A percentile compares a stretch with the other conserved stretches of the same genome.
These are phyloP conservation scores for Sarcophaga caerulescens DNA, from an alignment of 2,888 invertebrate species.

Conservation along the genomic window DNA sequence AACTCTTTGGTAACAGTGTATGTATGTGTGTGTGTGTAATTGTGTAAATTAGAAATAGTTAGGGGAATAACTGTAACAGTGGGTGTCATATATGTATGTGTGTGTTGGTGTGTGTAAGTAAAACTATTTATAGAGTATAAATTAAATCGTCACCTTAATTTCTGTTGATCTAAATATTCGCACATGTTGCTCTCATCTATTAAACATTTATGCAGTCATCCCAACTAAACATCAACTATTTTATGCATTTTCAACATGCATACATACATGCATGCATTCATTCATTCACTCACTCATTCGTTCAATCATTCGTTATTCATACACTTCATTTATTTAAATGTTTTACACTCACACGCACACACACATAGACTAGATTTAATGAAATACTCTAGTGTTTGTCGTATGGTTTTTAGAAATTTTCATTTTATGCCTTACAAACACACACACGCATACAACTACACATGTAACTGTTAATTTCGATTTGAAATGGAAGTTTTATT, in stretches of 20 bases:
- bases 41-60: neutral
- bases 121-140: no score
- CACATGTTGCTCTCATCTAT: slow-evolving; percentile 31
- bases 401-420: neutral
- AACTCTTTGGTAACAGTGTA: neutral
- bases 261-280: neutral
- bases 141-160: slow-evolving; percentile 26
- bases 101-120: slow-evolving; percentile 19
- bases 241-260: neutral
- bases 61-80: neutral
- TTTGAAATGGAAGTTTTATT: slow-evolving; percentile 51
- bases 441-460: no score
- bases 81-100: neutral
- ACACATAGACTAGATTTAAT: no score
- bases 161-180: slow-evolving; percentile 4
- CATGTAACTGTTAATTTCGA: slow-evolving; percentile 31
- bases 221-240: neutral
- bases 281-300: neutral
- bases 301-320: no score
- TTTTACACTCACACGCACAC: no score
- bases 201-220: neutral
- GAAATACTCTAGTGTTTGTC: neutral
- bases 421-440: no score
- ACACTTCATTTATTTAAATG: no score
- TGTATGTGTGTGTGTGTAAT: neutral